A percentile compares a stretch with the other conserved stretches of the same genome.
phyloP scores from a whole-genome alignment of 2,888 invertebrate genomes.

The Stenoptilia bipunctidactyla region DNA sequence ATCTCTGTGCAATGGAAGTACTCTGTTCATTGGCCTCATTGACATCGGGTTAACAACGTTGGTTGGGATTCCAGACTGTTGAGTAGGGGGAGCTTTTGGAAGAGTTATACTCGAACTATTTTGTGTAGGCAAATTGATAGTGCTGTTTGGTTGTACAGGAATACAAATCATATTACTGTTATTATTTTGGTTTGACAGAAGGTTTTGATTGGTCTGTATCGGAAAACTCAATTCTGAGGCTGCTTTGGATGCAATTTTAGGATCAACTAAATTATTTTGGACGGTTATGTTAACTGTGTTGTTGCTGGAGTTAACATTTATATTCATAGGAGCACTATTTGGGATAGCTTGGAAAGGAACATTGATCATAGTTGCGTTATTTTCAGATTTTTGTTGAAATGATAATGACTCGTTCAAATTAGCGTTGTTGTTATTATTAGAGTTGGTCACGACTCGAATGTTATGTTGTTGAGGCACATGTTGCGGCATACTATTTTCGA shows the following conservation, averaged over 20 bases:
- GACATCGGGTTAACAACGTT: conserved; percentile 80
- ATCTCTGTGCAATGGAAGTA: conserved; percentile 81
- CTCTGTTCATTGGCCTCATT: conserved; percentile 81
- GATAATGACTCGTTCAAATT: conserved; percentile 43
- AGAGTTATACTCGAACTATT: conserved; percentile 70
- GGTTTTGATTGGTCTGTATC: conserved; percentile 40
- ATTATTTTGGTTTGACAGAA: conserved; percentile 46
- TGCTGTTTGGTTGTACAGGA: conserved; percentile 53
- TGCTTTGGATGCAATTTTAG: conserved; percentile 58
- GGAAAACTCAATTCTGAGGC: conserved; percentile 54
- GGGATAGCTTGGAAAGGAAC: conserved; percentile 66
- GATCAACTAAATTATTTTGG: conserved; percentile 62
- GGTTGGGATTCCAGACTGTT: conserved; percentile 75
- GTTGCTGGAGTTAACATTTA: conserved; percentile 63
- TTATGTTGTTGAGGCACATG: conserved; percentile 60
- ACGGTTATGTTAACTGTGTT: conserved; percentile 64
- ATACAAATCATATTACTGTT: conserved; percentile 54
- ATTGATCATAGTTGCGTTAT: conserved; percentile 56
- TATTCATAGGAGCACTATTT: conserved; percentile 65
- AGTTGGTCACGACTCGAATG: conserved; percentile 59
- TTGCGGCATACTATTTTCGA: conserved; percentile 47
- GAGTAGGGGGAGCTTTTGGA: conserved; percentile 72
- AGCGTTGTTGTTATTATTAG: conserved; percentile 37
- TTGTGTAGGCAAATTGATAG: conserved; percentile 61
- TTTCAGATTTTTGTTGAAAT: conserved; percentile 56